Evolutionary conservation across 2,888 invertebrate genomes (phyloP).

Genomic region (Serripes groenlandicus): DNA sequence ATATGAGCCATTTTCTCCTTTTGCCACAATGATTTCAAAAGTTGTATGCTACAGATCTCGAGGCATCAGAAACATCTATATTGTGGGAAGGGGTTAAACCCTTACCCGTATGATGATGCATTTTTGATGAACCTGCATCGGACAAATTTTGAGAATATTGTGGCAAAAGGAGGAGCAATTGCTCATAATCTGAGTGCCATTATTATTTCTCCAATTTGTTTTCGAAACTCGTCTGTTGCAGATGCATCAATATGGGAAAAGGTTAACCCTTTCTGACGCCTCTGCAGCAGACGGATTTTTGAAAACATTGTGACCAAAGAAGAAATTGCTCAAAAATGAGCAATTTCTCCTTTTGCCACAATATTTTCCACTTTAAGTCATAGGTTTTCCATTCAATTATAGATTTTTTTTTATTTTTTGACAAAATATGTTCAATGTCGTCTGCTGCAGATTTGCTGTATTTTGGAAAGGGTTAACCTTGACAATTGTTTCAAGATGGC

Average conservation of each 20-base stretch:
- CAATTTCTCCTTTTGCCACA: not conserved
- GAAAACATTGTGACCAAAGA: not conserved
- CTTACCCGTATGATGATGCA: not conserved
- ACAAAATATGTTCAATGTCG: not conserved
- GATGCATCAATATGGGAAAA: too few species aligned
- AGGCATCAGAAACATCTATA: not conserved
- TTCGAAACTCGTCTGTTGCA: too few species aligned
- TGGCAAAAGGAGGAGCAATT: not conserved
- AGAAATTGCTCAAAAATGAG: not conserved
- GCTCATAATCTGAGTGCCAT: not conserved
- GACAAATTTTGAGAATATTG: not conserved
- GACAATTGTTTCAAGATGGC: not conserved
- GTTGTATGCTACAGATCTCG: too few species aligned
- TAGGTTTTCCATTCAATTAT: too few species aligned
- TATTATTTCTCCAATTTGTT: too few species aligned
- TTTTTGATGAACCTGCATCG: not conserved
- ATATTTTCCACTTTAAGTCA: not conserved
- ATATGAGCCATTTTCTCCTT: slow-evolving; percentile 1
- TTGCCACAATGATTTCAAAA: not conserved
- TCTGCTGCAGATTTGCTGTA: not conserved
- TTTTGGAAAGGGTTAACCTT: not conserved
- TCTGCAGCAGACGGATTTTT: too few species aligned
- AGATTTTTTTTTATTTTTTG: too few species aligned
- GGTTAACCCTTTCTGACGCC: too few species aligned
- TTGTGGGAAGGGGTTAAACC: not conserved